Base-by-base conservation (phyloP, 2,888 invertebrate species). In the Torymus tubicola region DNA sequence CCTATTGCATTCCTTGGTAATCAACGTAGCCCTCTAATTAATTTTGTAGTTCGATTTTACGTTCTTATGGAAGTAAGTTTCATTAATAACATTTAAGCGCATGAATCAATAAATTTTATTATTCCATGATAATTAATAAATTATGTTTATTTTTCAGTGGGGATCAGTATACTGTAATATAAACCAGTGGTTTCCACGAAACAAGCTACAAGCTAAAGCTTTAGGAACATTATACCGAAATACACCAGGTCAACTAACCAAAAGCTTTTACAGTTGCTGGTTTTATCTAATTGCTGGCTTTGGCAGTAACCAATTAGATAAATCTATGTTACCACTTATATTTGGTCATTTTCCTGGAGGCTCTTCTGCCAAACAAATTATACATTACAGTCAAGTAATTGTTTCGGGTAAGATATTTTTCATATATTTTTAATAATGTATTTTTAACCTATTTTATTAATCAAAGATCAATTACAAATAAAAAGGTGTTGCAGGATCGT, bases 221-320 rank as follows among this genome's bases (percentile, higher is more conserved):
- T 81, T 90, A 24, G 84, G 87, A 3, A 88, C 88, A 12, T 77
- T 90, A 14, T 82, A 89, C 74, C 85, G 87, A 65, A 90, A 89
- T 77, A 89, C 88, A 16, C 90, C 89, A 14, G 86, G 86, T 4
- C 83, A 85, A 3, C 71, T 90, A 14, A 88, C 89, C 2, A 87
- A 85, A 65, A 91, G 83, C 5, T 86, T 92, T 24, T 92, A 92
- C 86, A 88, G 88, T 53, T 91, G 91, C 75, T 88, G 92, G 86
- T 87, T 93, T 42, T 91, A 92, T 79, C 84, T 93, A 1, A 85
- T 93, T 0, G 90, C 91, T 63, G 93, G 93, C 31, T 92, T 90
- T 79, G 92, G 92, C 72, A 87, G 88, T 50, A 87, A 90, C 78
- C 91, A 92, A 64, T 83, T 92, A 18, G 93, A 93, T 82, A 87